Conservation (phyloP, 2,888 invertebrate species). For the Sthenelais limicola region DNA sequence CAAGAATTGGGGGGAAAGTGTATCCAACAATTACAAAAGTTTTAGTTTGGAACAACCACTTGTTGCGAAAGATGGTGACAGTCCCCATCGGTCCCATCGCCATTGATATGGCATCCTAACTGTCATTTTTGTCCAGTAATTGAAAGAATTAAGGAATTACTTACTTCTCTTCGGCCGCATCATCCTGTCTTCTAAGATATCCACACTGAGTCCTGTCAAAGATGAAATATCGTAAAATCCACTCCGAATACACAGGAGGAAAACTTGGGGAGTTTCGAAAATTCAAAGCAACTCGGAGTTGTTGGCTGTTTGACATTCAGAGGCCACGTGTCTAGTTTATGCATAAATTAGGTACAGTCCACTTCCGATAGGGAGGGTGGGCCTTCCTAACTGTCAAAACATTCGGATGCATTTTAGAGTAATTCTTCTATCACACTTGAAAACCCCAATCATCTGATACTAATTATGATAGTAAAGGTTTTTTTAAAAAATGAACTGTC, state of each 20-base stretch:
- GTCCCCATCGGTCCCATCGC: background rate
- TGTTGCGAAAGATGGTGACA: conserved; percentile 35
- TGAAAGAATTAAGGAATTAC: background rate
- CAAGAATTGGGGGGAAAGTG: background rate
- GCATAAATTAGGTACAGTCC: conserved; percentile 35
- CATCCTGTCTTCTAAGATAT: conserved; percentile 12
- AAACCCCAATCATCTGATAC: too few species aligned
- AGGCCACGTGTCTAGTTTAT: conserved; percentile 41
- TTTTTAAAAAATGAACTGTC: background rate
- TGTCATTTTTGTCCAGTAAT: conserved; percentile 1
- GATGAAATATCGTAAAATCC: background rate
- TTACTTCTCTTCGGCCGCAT: conserved; percentile 40
- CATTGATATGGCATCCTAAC: background rate
- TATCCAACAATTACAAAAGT: background rate
- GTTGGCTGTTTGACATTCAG: conserved; percentile 38
- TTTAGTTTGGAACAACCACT: conserved; percentile 27
- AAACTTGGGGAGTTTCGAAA: background rate
- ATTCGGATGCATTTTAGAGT: too few species aligned
- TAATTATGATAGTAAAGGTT: too few species aligned
- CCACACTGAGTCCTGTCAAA: background rate
- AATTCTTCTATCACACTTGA: too few species aligned
- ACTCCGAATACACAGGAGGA: background rate
- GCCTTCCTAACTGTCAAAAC: conserved; percentile 27
- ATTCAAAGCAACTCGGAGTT: conserved; percentile 13
- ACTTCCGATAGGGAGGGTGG: conserved; percentile 4